Base-by-base conservation (phyloP, 2,113 vertebrate genomes). In the Origma solitaria region DNA sequence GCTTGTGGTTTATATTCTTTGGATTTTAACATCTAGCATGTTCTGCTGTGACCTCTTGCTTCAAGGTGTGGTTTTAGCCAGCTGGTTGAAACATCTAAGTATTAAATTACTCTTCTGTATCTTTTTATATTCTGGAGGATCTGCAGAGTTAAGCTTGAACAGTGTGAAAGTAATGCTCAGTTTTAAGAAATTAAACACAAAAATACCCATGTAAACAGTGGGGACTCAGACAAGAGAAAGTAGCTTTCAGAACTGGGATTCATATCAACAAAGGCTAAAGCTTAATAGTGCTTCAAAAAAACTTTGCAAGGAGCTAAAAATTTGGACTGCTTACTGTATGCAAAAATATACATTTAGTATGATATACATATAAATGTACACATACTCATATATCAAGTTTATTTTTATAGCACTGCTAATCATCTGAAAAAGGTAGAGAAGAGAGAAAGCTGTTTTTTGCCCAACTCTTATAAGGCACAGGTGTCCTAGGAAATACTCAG, bases 61-160 rank as follows among this genome's bases (percentile, higher is more conserved):
- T 82, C 78, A 45, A 90, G 90, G 85, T 90, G 66, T 85, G 81
- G 69, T 92, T 95, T 96, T 87, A 84, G 77, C 47, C 64, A 81
- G 35, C 57, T 85, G 65, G 60, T 60, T 75, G 35, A 78, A 84
- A 58, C 56, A 35, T 58, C 77, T 38, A 30, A 87, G 51, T 69
- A 69, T 77, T 91, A 27, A 79, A 79, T 94, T 68, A 70, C 18
- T 71, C 25, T 65, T 75, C 42, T 60, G 60, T 77, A 53, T 86
- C 72, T 91, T 73, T 91, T 61, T 61, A 11, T 87, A 7, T 82
- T 78, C 81, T 91, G 51, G 47, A 62, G 24, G 19, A 44, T 79
- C 30, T 90, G 31, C 47, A 42, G 80, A 66, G 17, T 56, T 54
- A 60, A 85, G 35, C 30, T 82, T 84, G n/a, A n/a, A 45, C 89